Evolutionary conservation across 2,888 invertebrate species (phyloP).

Genomic region (Omphaloscelis lunosa): DNA sequence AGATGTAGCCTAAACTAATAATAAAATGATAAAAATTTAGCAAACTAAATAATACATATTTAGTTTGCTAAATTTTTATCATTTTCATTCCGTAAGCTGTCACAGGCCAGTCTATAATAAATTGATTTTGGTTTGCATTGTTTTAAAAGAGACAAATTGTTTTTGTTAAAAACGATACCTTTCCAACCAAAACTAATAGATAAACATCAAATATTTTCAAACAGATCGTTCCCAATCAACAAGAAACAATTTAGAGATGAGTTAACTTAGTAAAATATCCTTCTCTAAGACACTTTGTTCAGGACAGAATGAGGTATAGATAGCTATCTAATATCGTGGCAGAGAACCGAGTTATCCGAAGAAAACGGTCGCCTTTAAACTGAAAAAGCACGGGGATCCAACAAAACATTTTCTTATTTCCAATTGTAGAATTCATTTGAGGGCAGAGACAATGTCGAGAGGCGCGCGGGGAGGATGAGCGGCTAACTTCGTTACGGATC

Average conservation of each 20-base stretch:
- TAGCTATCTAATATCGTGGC: slow-evolving; percentile 74
- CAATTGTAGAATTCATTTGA: slow-evolving; percentile 91
- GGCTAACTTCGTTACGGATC: slow-evolving; percentile 94
- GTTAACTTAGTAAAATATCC: slow-evolving; percentile 75
- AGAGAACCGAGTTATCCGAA: slow-evolving; percentile 82
- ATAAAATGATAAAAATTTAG: background rate
- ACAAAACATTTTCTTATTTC: slow-evolving; percentile 91
- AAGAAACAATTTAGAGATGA: slow-evolving; percentile 71
- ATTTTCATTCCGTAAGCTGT: background rate
- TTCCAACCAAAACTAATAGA: background rate
- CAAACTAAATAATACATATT: background rate
- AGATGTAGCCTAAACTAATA: background rate
- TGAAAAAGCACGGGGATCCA: slow-evolving; percentile 89
- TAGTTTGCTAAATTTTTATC: no score
- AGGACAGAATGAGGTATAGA: slow-evolving; percentile 69
- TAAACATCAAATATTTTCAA: slow-evolving; percentile 25
- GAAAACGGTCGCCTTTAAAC: slow-evolving; percentile 89
- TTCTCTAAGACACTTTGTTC: slow-evolving; percentile 75
- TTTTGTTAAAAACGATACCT: background rate
- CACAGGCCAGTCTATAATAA: background rate
- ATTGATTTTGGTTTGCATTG: background rate
- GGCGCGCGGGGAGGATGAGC: slow-evolving; percentile 91
- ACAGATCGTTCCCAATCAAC: slow-evolving; percentile 60
- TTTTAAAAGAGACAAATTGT: background rate
- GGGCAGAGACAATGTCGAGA: slow-evolving; percentile 91